These are phyloP conservation scores for Heliconius hewitsoni DNA, from an alignment of 1,140 invertebrate genomes.

Conservation along the genomic window DNA sequence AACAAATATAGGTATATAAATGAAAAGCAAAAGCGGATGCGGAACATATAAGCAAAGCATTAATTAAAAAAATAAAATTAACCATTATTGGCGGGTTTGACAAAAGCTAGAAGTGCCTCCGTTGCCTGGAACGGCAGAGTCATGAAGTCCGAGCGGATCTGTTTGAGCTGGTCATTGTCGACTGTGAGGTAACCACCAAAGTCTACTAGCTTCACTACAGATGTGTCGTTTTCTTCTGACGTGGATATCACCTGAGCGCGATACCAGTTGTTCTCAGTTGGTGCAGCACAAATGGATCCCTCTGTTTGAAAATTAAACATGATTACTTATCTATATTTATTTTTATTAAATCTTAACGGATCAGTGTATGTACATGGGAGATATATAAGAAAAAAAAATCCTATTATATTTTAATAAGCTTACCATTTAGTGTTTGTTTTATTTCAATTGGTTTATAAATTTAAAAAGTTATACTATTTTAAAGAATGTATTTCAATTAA, in stretches of 20 bases:
- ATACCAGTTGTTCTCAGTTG: slow-evolving; percentile 92
- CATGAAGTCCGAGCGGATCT: slow-evolving; percentile 96
- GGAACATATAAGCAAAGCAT: neutral
- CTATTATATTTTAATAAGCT: too few species aligned
- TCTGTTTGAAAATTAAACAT: slow-evolving; percentile 71
- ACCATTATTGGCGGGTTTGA: slow-evolving; percentile 89
- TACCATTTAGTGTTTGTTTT: too few species aligned
- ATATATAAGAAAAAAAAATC: too few species aligned
- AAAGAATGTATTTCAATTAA: too few species aligned
- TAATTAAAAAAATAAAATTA: slow-evolving; percentile 17
- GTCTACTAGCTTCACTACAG: slow-evolving; percentile 94
- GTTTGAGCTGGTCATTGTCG: slow-evolving; percentile 87
- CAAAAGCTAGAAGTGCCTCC: slow-evolving; percentile 94
- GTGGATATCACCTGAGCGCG: slow-evolving; percentile 90
- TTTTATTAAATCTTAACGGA: too few species aligned
- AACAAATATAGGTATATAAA: slow-evolving; percentile 8
- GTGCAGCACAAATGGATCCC: slow-evolving; percentile 94
- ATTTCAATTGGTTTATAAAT: too few species aligned
- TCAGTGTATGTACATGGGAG: too few species aligned
- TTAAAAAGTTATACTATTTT: too few species aligned
- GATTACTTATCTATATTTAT: too few species aligned
- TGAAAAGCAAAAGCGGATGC: slow-evolving; percentile 31
- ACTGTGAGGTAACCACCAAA: slow-evolving; percentile 94
- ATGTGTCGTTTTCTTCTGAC: slow-evolving; percentile 85
- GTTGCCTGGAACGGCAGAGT: slow-evolving; percentile 97